phyloP scores from a whole-genome alignment of 2,113 vertebrate genomes.

The Proterorhinus semilunaris region DNA sequence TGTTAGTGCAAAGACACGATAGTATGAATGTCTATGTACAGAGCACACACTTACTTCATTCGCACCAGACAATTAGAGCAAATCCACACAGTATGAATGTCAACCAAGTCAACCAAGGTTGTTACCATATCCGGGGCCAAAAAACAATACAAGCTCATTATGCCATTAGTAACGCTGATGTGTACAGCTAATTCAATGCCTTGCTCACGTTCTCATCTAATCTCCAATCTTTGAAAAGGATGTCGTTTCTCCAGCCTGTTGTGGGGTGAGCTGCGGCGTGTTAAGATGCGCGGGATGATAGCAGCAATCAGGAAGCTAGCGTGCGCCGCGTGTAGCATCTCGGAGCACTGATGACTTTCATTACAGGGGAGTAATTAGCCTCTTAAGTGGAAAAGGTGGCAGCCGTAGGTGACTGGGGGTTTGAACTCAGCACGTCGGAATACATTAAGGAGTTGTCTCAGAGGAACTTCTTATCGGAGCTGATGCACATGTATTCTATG shows the following conservation, averaged over 20 bases:
- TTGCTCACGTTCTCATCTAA: constrained; percentile 10
- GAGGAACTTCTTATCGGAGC: constrained; percentile 40
- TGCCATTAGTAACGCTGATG: constrained; percentile 1
- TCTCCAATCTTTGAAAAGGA: constrained; percentile 50
- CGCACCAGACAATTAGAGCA: too few species aligned
- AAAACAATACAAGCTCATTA: background rate
- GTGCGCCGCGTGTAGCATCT: constrained; percentile 32
- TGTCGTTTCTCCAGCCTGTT: constrained; percentile 52
- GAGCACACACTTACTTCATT: too few species aligned
- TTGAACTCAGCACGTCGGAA: constrained; percentile 51
- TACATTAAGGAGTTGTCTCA: constrained; percentile 32
- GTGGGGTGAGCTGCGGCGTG: constrained; percentile 12
- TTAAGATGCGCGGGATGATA: constrained; percentile 49
- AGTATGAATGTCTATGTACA: too few species aligned
- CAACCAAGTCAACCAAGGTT: too few species aligned
- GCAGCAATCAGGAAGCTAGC: constrained; percentile 56
- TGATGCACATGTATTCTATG: constrained; percentile 9
- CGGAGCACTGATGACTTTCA: constrained; percentile 63
- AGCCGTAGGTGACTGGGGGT: constrained; percentile 48
- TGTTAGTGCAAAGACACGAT: too few species aligned
- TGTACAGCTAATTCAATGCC: background rate
- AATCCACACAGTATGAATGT: too few species aligned
- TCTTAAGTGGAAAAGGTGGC: constrained; percentile 45
- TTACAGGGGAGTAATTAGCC: constrained; percentile 66
- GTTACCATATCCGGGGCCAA: too few species aligned